These are phyloP conservation scores for Pemphredon lugubris DNA, from an alignment of 2,888 invertebrate species.

Conservation along the genomic window DNA sequence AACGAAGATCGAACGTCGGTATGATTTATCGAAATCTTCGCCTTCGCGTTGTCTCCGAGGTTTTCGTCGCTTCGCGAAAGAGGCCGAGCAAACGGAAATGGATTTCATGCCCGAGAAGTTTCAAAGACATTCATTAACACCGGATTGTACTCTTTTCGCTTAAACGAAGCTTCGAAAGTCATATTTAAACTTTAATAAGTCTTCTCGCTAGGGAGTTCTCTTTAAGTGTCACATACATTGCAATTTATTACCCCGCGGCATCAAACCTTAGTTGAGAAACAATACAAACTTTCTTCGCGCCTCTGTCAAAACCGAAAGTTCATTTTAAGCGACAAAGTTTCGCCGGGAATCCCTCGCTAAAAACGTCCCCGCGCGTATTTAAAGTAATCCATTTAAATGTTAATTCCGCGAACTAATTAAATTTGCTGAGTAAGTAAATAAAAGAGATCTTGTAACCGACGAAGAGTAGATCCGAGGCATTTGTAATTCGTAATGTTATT, in stretches of 20 bases:
- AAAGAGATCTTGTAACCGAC: background rate
- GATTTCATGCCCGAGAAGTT: no score
- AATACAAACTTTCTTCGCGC: conserved; percentile 5
- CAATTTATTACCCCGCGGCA: conserved; percentile 7
- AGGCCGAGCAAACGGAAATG: no score
- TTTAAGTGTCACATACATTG: conserved; percentile 4
- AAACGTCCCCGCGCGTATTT: background rate
- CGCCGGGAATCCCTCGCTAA: background rate
- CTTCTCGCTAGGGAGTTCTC: background rate
- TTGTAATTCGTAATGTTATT: no score
- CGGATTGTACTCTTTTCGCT: no score
- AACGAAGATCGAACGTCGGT: no score
- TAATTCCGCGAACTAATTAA: background rate
- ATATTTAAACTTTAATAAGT: background rate
- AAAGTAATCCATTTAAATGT: conserved; percentile 8
- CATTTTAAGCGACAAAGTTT: background rate
- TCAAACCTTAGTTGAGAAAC: background rate
- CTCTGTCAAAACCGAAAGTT: background rate
- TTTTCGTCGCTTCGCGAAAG: no score
- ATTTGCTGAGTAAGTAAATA: background rate
- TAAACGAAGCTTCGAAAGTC: background rate
- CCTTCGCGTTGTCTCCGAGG: no score
- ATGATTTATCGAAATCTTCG: no score
- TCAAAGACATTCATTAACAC: no score
- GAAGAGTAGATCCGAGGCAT: conserved; percentile 3